Base-by-base conservation (phyloP, 2,888 invertebrate species). In the Chirona hameri region DNA sequence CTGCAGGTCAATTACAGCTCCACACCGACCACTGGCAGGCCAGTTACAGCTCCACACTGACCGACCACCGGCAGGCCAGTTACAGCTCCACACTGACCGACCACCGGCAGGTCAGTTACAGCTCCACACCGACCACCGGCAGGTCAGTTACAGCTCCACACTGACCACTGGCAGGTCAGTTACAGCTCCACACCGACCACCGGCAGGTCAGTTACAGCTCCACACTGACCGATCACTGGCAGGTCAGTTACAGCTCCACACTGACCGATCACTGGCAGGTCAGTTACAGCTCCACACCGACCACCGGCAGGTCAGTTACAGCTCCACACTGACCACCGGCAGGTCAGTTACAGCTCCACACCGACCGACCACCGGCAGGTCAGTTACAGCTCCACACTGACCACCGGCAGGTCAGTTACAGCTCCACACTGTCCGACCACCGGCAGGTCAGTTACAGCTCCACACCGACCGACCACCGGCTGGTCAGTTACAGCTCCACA, bases 1-100 rank as follows among this genome's bases (percentile, higher is more conserved):
- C 87, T 96, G 87, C 89, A 96, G 76, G n/a, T n/a, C n/a, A n/a
- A n/a, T n/a, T n/a, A n/a, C n/a, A 46, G 60, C 72, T 82, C 83
- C n/a, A 79, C 82, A 57, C 57, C 55, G 39, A 82, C 65, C 80
- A 57, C 84, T 83, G 27, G 83, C 84, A 3, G 83, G 84, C n/a
- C 83, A 46, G 76, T 39, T 39, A 39, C 39, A 39, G 39, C 39
- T 2, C 39, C 39, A 39, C 39, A 39, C 39, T n/a, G n/a, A n/a
- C n/a, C 7, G 39, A 39, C 39, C 39, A 39, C 39, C 7, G 39
- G n/a, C n/a, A n/a, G n/a, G 39, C 7, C 39, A 39, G 39, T 39
- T 39, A 39, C 39, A 39, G 39, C 39, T 39, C 39, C 39, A 39
- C 39, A 39, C 39, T 39, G 39, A 39, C 39, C 39, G 52, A 82